phyloP scores from a whole-genome alignment of 2,113 vertebrate genomes.

The Artemisiospiza belli region DNA sequence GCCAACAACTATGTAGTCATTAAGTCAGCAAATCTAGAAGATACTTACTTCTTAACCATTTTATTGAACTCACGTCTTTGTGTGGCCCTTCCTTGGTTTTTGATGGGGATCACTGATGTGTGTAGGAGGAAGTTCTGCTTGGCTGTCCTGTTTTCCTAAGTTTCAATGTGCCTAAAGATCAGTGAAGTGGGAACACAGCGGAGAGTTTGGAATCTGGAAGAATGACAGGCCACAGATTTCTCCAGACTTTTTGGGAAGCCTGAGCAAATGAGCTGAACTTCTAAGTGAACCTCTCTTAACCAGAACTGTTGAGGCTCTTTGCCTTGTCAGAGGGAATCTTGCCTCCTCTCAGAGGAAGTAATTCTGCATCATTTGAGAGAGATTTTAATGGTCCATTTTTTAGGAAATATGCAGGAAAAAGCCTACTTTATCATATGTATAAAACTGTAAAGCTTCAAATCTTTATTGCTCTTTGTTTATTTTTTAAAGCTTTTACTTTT shows the following conservation, averaged over 20 bases:
- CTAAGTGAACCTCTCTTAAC: background rate
- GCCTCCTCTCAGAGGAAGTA: background rate
- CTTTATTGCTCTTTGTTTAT: background rate
- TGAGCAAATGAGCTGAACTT: background rate
- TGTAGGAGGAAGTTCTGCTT: background rate
- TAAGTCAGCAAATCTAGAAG: background rate
- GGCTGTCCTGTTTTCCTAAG: background rate
- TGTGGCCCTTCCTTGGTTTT: background rate
- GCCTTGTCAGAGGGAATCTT: background rate
- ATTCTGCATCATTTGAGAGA: background rate
- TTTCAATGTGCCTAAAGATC: background rate
- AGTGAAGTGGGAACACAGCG: rapidly evolving
- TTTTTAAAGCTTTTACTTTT: background rate
- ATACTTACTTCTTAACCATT: background rate
- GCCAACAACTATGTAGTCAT: background rate
- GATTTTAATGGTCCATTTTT: background rate
- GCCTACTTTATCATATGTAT: background rate
- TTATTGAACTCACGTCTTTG: background rate
- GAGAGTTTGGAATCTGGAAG: background rate
- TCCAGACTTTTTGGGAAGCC: background rate
- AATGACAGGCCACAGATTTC: background rate
- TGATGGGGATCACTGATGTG: background rate
- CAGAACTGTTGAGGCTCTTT: background rate
- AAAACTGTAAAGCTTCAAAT: background rate
- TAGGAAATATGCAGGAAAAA: background rate